Base-by-base conservation (phyloP, 2,888 invertebrate genomes). In the Cloeon dipterum region DNA sequence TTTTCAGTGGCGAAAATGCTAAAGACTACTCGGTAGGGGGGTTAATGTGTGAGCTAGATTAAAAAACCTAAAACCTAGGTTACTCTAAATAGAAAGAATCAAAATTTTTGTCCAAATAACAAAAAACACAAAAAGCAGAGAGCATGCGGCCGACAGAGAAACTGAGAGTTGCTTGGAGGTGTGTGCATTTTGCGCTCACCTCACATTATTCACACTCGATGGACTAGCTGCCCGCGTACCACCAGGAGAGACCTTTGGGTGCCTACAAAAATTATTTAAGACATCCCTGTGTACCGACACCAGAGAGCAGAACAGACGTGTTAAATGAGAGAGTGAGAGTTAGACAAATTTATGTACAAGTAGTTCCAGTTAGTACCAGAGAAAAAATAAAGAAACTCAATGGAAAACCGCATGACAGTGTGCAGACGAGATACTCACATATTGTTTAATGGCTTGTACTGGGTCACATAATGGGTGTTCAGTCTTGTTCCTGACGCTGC, bases 221-320 rank as follows among this genome's bases (percentile, higher is more conserved):
- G 29, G 29, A 29, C 29, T 29, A 29, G 29, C 8, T 5, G 29
- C n/a, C 29, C 29, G 5, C 29, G 29, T 14, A 5, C 29, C 29
- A 29, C 29, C 16, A 7, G 29, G 5, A 14, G 29, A 29, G 16
- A n/a, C 29, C 5, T n/a, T 7, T 29, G 29, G 7, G 29, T 29
- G 29, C 29, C 29, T 29, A 29, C 29, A 29, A 29, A n/a, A 29
- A 29, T n/a, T n/a, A n/a, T n/a, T n/a, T n/a, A n/a, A n/a, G n/a
- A n/a, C n/a, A n/a, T n/a, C n/a, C n/a, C n/a, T n/a, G n/a, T n/a
- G n/a, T n/a, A n/a, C n/a, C n/a, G n/a, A n/a, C n/a, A 23, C 11
- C 11, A 23, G 23, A 11, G n/a, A n/a, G n/a, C n/a, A n/a, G n/a
- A 23, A 23, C 23, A 23, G 11, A 23, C n/a, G 11, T 8, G 23